Base-by-base conservation (phyloP, 1,140 invertebrate genomes). In the Bombus fervidus region DNA sequence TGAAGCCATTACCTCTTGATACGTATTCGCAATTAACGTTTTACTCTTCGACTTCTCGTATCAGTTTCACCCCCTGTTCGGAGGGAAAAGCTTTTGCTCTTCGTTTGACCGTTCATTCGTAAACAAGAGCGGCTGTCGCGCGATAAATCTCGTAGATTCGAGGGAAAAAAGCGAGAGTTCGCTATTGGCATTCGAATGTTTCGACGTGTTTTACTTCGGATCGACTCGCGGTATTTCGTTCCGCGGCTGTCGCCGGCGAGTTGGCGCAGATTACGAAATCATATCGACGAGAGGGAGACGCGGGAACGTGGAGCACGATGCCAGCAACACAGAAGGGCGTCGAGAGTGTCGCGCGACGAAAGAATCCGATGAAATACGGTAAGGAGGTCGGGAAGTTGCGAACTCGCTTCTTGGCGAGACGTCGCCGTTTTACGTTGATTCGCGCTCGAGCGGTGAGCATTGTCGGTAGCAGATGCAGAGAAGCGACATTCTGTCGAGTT, bases 341-440 rank as follows among this genome's bases (percentile, higher is more conserved):
- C n/a, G 18, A 43, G 73, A 22, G 85, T 68, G 64, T 77, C 80
- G 85, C 59, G 73, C 72, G 68, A 57, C 57, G 87, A 87, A 82
- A 79, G 81, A 88, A 89, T 89, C 84, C 77, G 87, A 25, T 89
- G 84, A 89, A 89, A 87, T 86, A 85, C 88, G 87, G 85, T 76
- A 89, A 89, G 79, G 88, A 89, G 88, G 78, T 79, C 83, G 86
- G 80, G 66, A 89, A 89, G 81, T 88, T 85, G 87, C 75, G 76
- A 89, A 89, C 84, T 89, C 80, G 76, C 84, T 77, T 81, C 84
- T 86, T 79, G 81, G 76, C 80, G 59, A 72, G 76, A 83, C 88
- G 87, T 25, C 28, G 73, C 10, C 87, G 85, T 89, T 89, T 85
- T 78, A 81, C 80, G 87, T 79, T 89, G 88, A 89, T 86, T 89